These are phyloP conservation scores for Physella acuta DNA, from an alignment of 1,140 invertebrate genomes.

Conservation along the genomic window DNA sequence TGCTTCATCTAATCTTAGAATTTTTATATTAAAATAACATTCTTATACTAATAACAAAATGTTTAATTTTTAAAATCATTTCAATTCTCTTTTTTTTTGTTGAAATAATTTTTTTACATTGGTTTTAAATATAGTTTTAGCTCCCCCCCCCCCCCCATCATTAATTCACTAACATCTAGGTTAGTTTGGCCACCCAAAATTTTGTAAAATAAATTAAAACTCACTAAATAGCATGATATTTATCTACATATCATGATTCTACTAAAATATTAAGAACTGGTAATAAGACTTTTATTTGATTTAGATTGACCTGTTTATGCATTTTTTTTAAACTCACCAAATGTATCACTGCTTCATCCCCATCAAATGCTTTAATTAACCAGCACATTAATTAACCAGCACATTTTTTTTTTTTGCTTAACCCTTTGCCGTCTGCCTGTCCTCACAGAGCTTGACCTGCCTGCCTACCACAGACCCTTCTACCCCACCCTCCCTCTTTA, in stretches of 20 bases:
- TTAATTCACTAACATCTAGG: no score
- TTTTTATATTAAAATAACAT: not conserved
- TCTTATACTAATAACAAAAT: not conserved
- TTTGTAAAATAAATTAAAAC: no score
- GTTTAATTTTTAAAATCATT: not conserved
- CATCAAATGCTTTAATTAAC: no score
- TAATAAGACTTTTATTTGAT: not conserved
- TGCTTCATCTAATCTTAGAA: not conserved
- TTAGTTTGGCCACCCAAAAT: not conserved
- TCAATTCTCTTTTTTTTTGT: not conserved
- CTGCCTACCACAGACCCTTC: slow-evolving; percentile 14
- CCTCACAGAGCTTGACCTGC: slow-evolving; percentile 16
- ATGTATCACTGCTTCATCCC: not conserved
- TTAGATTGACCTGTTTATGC: not conserved
- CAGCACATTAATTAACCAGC: no score
- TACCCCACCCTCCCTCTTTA: slow-evolving; percentile 16
- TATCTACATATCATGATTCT: not conserved
- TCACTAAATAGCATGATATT: not conserved
- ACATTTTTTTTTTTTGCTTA: not conserved
- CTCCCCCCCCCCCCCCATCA: no score
- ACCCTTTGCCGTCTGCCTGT: not conserved
- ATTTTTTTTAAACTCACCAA: not conserved
- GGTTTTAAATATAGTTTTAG: not conserved
- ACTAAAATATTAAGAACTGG: not conserved
- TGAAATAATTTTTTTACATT: not conserved